Evolutionary conservation across 2,113 vertebrate species (phyloP).

Genomic region (Synodontis membranacea): DNA sequence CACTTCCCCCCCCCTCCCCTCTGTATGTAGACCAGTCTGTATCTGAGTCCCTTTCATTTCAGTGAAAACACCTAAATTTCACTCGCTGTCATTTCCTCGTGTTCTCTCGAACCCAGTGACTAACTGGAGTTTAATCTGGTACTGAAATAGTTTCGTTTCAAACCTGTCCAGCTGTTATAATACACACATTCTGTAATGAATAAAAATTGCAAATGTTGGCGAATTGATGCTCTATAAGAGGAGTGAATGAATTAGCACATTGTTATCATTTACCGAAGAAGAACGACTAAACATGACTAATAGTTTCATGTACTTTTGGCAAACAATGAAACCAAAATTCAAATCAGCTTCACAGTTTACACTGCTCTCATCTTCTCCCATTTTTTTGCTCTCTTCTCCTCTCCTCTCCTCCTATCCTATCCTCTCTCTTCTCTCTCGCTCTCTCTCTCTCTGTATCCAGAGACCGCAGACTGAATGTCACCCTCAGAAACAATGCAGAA

Average conservation of each 20-base stretch:
- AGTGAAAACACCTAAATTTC: not conserved
- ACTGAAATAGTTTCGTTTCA: not conserved
- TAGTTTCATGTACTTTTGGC: not conserved
- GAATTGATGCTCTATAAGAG: not conserved
- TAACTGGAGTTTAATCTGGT: not conserved
- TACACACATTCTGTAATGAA: not conserved
- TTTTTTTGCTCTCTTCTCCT: not conserved
- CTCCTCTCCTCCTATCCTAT: not conserved
- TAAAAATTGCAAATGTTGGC: not conserved
- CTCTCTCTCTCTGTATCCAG: constrained; percentile 20
- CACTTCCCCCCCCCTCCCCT: too few relatives aligned
- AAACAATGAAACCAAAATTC: not conserved
- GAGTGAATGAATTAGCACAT: not conserved
- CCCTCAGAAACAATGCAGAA: constrained; percentile 47
- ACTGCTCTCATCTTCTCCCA: not conserved
- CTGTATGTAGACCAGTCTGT: not conserved
- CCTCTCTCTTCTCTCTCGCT: not conserved
- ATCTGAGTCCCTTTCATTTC: not conserved
- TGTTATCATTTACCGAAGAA: not conserved
- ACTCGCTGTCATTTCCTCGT: not conserved
- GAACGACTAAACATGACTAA: not conserved
- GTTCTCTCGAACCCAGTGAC: not conserved
- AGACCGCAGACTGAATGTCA: constrained; percentile 49
- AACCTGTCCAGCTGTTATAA: not conserved
- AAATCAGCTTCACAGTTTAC: not conserved